Evolutionary conservation across 2,888 invertebrate species (phyloP), one percentile per base, ranked within the genome.

Genomic region (Osmoderma eremita): DNA sequence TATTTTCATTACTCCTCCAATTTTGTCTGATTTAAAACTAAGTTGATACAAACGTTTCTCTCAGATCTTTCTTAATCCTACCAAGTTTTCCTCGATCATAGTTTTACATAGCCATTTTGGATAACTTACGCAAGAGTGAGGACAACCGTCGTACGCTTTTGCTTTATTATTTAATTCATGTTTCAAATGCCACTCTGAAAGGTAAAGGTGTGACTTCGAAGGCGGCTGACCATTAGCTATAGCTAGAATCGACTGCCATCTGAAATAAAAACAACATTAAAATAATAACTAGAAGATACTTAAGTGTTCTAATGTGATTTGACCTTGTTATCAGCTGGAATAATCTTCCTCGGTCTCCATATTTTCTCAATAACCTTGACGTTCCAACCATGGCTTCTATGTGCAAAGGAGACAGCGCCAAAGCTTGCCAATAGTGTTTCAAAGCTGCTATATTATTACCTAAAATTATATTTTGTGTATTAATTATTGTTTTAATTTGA

Each of bases 281-380:
- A 24, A 20, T 48, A 48, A 12, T 5, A 3, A 39, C 13, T 17
- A 8, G 8, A 4, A 30, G 1, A 30, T 30, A 39, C 20, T 2
- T 15, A 4, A 62, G n/a, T 49, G 6, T 15, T 48, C 10, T 48
- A 39, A 15, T 39, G 15, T 67, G 8, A 49, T 17, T 8, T 78
- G 73, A 90, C 90, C 91, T 87, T 22, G 88, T 87, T 38, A 90
- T 81, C 39, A 90, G 79, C 78, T 90, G 90, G 75, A 90, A 85
- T 67, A 90, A 83, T 72, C 90, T 82, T 1, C 89, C 87, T 75
- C 85, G 84, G 78, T 90, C 90, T 1, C 91, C 91, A 39, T 83
- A 82, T 65, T 85, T 83, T 67, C 91, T 84, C 65, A 91, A 81
- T 63, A 86, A 83, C 66, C 88, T 84, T 39, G 88, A 87, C 0